Conservation (phyloP, 2,888 invertebrate species). For the Germaria angustata region DNA sequence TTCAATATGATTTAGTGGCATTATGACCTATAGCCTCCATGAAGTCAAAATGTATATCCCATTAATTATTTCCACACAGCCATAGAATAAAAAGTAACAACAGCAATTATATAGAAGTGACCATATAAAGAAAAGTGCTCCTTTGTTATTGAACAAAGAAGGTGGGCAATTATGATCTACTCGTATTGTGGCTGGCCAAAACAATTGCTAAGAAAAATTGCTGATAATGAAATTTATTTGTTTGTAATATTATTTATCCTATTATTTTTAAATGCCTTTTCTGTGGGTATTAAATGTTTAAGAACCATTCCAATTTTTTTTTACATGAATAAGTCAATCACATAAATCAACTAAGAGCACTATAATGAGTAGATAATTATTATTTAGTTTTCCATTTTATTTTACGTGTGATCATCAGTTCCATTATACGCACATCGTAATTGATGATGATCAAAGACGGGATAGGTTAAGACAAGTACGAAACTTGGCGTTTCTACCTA, state of each 20-base stretch:
- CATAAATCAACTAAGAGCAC: too few relatives aligned
- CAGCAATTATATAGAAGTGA: background rate
- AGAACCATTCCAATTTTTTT: too few relatives aligned
- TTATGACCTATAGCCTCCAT: conserved; percentile 1
- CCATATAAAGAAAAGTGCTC: conserved; percentile 1
- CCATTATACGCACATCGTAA: too few relatives aligned
- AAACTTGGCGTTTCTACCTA: too few relatives aligned
- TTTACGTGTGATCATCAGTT: too few relatives aligned
- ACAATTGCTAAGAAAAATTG: background rate
- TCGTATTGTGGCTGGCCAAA: background rate
- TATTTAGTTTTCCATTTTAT: too few relatives aligned
- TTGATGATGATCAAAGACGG: too few relatives aligned
- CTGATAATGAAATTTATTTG: background rate
- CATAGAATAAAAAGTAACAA: background rate
- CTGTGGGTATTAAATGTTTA: background rate
- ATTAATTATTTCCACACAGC: conserved; percentile 8
- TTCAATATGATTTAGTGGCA: conserved; percentile 10
- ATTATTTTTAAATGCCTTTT: background rate
- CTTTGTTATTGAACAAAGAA: conserved; percentile 4
- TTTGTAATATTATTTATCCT: background rate
- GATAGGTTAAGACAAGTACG: too few relatives aligned
- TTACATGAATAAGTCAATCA: too few relatives aligned
- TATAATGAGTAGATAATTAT: too few relatives aligned
- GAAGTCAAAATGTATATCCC: background rate
- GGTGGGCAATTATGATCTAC: background rate